These are phyloP conservation scores for Aphaenogaster rudis DNA, from an alignment of 1,140 invertebrate species.

Conservation along the genomic window DNA sequence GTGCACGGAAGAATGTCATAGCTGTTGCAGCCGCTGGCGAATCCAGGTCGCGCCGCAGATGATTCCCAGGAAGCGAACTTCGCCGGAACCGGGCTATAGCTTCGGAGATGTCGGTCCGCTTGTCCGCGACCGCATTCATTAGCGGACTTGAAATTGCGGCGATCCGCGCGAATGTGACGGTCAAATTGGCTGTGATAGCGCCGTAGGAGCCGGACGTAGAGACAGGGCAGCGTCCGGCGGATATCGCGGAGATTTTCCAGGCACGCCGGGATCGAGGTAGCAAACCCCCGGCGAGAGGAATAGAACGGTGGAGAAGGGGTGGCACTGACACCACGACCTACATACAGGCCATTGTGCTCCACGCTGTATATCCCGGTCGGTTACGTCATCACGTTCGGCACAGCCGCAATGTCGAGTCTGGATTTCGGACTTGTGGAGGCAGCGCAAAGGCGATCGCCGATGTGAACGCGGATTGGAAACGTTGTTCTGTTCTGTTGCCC, in stretches of 20 bases:
- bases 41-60: constrained; percentile 41
- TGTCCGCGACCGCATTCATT: constrained; percentile 60
- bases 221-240: constrained; percentile 29
- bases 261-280: constrained; percentile 48
- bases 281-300: constrained; percentile 41
- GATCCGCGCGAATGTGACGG: constrained; percentile 52
- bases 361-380: constrained; percentile 54
- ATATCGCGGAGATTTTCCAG: constrained; percentile 61
- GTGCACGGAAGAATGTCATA: constrained; percentile 36
- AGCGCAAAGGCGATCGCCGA: constrained; percentile 27
- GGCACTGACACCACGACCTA: constrained; percentile 75
- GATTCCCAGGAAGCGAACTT: constrained; percentile 55
- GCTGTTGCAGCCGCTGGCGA: constrained; percentile 1
- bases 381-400: constrained; percentile 67
- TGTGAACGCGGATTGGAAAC: not conserved
- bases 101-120: constrained; percentile 30
- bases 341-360: constrained; percentile 73
- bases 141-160: constrained; percentile 66
- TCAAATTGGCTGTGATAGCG: constrained; percentile 39
- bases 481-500: not conserved
- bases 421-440: constrained; percentile 33
- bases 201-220: not conserved
- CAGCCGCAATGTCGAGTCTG: constrained; percentile 40
- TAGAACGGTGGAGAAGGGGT: constrained; percentile 39
- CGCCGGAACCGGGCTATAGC: not conserved